Percentiles rank a stretch among this genome's conserved stretches.
These are phyloP conservation scores for Papilio glaucus DNA, from an alignment of 1,140 invertebrate species.

Conservation along the genomic window DNA sequence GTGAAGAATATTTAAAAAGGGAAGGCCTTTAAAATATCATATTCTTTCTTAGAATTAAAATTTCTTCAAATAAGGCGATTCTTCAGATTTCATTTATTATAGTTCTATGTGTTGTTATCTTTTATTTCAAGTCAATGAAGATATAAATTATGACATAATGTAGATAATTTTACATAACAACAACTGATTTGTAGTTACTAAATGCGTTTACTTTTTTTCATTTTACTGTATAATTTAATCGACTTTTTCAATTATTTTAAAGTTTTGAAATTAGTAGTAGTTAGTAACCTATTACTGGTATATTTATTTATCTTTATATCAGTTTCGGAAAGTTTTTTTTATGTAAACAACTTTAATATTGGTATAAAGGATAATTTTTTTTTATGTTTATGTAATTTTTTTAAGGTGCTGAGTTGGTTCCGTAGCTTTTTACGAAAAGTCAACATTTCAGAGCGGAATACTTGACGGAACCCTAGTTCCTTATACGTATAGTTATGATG, in stretches of 20 bases:
- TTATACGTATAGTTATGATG: not conserved
- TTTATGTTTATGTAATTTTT: too few species aligned
- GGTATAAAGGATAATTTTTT: too few species aligned
- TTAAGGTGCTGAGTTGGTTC: too few species aligned
- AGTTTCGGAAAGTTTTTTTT: too few species aligned
- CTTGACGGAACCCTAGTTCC: too few species aligned
- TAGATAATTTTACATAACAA: constrained; percentile 2
- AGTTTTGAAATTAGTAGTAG: not conserved
- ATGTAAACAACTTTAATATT: too few species aligned
- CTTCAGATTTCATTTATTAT: too few species aligned
- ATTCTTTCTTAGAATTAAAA: not conserved
- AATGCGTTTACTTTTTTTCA: not conserved
- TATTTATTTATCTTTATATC: not conserved
- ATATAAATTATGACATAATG: not conserved
- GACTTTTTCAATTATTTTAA: not conserved
- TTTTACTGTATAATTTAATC: not conserved
- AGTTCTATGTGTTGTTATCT: not conserved
- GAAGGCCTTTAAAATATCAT: not conserved
- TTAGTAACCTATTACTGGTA: not conserved
- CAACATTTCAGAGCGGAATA: too few species aligned
- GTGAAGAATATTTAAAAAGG: not conserved
- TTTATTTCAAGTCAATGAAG: not conserved
- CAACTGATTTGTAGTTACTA: not conserved
- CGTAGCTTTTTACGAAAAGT: too few species aligned
- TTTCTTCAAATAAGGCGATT: too few species aligned